Percentiles rank a stretch among this genome's conserved stretches.
These are phyloP conservation scores for Aspidoscelis tigris DNA, from an alignment of 2,113 vertebrate genomes.

Conservation along the genomic window DNA sequence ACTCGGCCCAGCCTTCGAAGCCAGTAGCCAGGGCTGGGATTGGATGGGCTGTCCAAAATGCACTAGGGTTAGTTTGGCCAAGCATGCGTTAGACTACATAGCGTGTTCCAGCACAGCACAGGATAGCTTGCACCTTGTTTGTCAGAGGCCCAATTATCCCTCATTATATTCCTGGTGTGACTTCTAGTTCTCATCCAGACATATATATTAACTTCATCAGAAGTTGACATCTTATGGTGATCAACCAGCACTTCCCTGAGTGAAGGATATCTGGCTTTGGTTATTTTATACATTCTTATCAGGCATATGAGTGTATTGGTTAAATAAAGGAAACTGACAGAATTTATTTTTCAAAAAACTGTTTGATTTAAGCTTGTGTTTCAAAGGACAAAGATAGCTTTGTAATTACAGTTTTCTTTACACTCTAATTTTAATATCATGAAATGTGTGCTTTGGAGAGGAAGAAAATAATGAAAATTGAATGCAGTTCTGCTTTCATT, in stretches of 20 bases:
- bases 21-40: too few species aligned
- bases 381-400: slow-evolving; percentile 21
- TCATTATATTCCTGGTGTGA: not conserved
- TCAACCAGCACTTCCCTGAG: not conserved
- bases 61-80: too few species aligned
- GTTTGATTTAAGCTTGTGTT: slow-evolving; percentile 1
- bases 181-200: not conserved
- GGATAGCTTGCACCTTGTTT: too few species aligned
- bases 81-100: too few species aligned
- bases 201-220: slow-evolving; percentile 5
- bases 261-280: not conserved
- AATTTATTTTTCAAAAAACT: not conserved
- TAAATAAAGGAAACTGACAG: not conserved
- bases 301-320: slow-evolving; percentile 15
- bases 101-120: too few species aligned
- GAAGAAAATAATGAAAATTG: not conserved
- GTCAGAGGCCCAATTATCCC: too few species aligned
- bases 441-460: not conserved
- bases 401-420: slow-evolving; percentile 12
- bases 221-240: not conserved
- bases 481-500: slow-evolving; percentile 13
- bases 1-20: too few species aligned
- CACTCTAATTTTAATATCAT: not conserved
- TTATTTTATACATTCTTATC: not conserved
- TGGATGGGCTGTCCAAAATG: too few species aligned